These are phyloP conservation scores for Ischnura elegans DNA, from an alignment of 2,888 invertebrate species.

Conservation along the genomic window DNA sequence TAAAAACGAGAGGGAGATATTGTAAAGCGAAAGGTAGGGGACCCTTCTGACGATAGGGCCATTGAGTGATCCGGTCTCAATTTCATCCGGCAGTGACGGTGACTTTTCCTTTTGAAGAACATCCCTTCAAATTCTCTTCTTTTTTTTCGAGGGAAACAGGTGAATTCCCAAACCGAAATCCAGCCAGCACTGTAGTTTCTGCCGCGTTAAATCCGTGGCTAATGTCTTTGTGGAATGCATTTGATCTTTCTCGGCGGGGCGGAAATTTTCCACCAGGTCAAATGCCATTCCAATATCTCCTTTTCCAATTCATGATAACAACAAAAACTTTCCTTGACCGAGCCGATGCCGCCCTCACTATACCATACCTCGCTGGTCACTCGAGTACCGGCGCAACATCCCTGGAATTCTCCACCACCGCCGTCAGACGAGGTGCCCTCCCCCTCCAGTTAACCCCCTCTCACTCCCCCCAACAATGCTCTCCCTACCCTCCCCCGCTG, in stretches of 20 bases:
- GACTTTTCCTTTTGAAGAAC: background rate
- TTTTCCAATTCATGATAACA: background rate
- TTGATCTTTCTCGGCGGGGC: background rate
- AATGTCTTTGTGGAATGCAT: background rate
- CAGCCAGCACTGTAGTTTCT: background rate
- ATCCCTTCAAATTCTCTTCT: background rate
- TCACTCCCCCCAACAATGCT: background rate
- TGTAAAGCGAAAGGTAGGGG: too few relatives aligned
- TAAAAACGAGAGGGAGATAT: too few relatives aligned
- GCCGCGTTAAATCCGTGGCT: background rate
- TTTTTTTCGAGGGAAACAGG: background rate
- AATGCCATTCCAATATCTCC: background rate
- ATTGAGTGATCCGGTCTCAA: too few relatives aligned
- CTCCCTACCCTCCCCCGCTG: background rate
- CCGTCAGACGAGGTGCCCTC: conserved; percentile 53
- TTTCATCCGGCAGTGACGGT: background rate
- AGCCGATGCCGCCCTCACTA: background rate
- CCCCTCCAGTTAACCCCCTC: too few relatives aligned
- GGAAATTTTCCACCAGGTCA: background rate
- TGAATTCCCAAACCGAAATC: background rate
- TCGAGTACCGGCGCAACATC: conserved; percentile 44
- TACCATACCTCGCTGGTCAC: conserved; percentile 15
- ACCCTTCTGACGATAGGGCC: too few relatives aligned
- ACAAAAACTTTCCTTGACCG: conserved; percentile 17
- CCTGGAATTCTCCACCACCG: conserved; percentile 55